A percentile compares a stretch with the other conserved stretches of the same genome.
phyloP scores from a whole-genome alignment of 2,797 vertebrate genomes.

The Garrulus glandarius region DNA sequence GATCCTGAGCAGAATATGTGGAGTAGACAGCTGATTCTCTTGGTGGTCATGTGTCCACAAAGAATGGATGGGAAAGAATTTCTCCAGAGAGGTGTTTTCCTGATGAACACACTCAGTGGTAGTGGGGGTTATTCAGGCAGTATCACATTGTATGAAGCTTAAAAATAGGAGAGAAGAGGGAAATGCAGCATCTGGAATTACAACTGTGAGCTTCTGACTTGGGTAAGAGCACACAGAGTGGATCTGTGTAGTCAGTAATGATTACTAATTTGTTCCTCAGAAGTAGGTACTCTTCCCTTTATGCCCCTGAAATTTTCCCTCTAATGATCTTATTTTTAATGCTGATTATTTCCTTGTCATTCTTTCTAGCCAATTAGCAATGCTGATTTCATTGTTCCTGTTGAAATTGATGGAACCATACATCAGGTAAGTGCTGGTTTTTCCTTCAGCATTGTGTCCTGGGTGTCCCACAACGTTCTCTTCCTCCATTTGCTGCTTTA shows the following conservation, averaged over 20 bases:
- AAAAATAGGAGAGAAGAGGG: neutral
- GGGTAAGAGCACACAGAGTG: neutral
- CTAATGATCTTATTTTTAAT: neutral
- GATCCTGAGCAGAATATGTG: neutral
- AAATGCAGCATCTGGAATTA: neutral
- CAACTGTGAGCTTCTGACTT: neutral
- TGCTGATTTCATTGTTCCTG: constrained; percentile 97
- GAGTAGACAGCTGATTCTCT: neutral
- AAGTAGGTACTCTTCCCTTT: neutral
- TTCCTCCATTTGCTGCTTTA: neutral
- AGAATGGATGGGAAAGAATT: neutral
- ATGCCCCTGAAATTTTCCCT: neutral
- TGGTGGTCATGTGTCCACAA: neutral
- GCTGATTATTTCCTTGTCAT: constrained; percentile 56
- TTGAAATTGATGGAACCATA: constrained; percentile 97
- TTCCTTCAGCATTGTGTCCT: neutral
- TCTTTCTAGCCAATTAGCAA: constrained; percentile 91
- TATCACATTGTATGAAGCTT: neutral
- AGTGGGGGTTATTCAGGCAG: neutral
- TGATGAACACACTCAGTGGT: neutral
- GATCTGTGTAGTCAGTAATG: neutral
- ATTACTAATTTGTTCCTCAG: neutral
- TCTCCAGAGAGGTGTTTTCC: neutral
- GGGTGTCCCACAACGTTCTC: fast-evolving
- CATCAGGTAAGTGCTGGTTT: constrained; percentile 86